These are phyloP conservation scores for Drosophila tristis DNA, from an alignment of 1,140 invertebrate genomes.

Conservation along the genomic window DNA sequence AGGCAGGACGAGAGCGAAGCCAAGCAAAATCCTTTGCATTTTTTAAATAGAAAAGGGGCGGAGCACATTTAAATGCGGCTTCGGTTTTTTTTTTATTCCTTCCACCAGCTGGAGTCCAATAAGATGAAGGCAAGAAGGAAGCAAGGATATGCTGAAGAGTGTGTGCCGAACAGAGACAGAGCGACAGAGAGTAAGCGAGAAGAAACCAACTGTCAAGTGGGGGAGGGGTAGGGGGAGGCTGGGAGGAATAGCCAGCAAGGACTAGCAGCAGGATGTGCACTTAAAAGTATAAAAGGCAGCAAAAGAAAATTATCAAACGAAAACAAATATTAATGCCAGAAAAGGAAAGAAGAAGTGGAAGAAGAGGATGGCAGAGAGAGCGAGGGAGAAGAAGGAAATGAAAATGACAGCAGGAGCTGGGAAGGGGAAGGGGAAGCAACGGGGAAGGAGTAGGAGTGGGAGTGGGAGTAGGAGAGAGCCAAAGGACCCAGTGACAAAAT, in stretches of 20 bases:
- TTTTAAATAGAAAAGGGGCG: conserved; percentile 82
- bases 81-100: conserved; percentile 20
- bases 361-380: not conserved
- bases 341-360: conserved; percentile 20
- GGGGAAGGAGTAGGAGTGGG: too few species aligned
- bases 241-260: conserved; percentile 8
- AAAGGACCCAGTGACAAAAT: conserved; percentile 70
- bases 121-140: conserved; percentile 61
- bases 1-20: conserved; percentile 24
- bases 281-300: conserved; percentile 81
- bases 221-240: not conserved
- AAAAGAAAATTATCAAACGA: conserved; percentile 83
- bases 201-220: conserved; percentile 19
- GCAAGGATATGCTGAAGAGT: conserved; percentile 31
- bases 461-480: conserved; percentile 9
- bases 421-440: not conserved
- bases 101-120: conserved; percentile 61
- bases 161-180: conserved; percentile 9
- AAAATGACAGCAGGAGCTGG: conserved; percentile 62
- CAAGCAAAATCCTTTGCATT: conserved; percentile 69
- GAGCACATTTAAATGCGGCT: conserved; percentile 77
- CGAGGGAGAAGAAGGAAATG: conserved; percentile 49
- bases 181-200: conserved; percentile 32
- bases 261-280: conserved; percentile 55
- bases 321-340: conserved; percentile 79